Evolutionary conservation across 2,888 invertebrate genomes (phyloP).

Genomic region (Chironomus tentans): DNA sequence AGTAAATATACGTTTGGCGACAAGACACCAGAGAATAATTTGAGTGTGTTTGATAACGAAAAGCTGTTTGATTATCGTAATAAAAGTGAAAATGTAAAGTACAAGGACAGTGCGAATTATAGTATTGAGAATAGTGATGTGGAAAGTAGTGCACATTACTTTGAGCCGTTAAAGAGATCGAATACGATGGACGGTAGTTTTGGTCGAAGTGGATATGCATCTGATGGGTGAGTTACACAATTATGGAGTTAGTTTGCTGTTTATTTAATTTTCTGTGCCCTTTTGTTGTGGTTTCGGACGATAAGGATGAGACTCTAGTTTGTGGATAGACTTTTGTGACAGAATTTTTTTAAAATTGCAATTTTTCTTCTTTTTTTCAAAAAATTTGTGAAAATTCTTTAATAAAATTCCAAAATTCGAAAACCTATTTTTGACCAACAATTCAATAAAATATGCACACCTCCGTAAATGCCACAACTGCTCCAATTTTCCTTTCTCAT

Average conservation of each 20-base stretch:
- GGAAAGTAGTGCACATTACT: conserved; percentile 2
- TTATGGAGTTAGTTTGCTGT: not conserved
- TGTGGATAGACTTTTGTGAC: too few species aligned
- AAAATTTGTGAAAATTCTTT: too few species aligned
- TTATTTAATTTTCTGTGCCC: too few species aligned
- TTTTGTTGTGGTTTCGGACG: too few species aligned
- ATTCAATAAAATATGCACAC: not conserved
- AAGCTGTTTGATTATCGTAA: conserved; percentile 18
- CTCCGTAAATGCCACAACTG: too few species aligned
- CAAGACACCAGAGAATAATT: conserved; percentile 28
- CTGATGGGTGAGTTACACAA: conserved; percentile 17
- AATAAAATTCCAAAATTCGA: too few species aligned
- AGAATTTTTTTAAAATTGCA: too few species aligned
- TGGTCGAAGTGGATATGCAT: conserved; percentile 30
- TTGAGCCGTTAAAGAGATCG: conserved; percentile 33
- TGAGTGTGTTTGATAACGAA: conserved; percentile 25
- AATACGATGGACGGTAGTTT: conserved; percentile 34
- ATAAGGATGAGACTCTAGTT: too few species aligned
- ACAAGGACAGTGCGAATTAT: not conserved
- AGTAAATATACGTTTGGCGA: conserved; percentile 31
- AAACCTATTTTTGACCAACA: too few species aligned
- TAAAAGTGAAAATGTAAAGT: conserved; percentile 16
- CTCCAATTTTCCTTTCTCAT: not conserved
- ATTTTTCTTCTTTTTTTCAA: too few species aligned
- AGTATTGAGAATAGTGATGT: conserved; percentile 12